These are phyloP conservation scores for Lanistes nyassanus DNA, from an alignment of 1,140 invertebrate species.

Conservation along the genomic window DNA sequence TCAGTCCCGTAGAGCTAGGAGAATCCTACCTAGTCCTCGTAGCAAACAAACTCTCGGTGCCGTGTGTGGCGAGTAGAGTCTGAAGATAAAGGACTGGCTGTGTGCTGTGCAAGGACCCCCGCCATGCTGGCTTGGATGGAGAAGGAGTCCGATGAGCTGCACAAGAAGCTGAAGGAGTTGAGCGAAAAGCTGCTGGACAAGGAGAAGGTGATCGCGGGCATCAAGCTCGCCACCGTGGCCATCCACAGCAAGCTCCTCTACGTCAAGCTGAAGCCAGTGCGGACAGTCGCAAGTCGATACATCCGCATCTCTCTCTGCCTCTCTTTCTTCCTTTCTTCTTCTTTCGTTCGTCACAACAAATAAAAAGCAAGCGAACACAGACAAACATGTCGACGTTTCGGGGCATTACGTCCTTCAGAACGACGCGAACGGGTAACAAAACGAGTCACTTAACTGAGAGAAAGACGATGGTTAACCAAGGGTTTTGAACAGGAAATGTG, in stretches of 20 bases:
- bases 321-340: background rate
- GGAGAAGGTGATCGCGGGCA: conserved; percentile 18
- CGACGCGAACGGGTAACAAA: background rate
- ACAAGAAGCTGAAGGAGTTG: background rate
- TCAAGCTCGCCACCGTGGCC: conserved; percentile 22
- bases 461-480: too few species aligned
- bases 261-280: background rate
- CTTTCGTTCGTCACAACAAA: conserved; percentile 2
- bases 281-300: background rate
- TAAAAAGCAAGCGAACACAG: background rate
- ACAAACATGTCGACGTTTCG: background rate
- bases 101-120: too few species aligned
- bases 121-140: background rate
- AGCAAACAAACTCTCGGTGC: too few species aligned
- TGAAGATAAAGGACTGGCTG: too few species aligned
- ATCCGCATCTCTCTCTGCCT: background rate
- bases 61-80: too few species aligned
- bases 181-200: background rate
- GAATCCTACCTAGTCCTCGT: too few species aligned
- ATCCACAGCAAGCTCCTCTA: conserved; percentile 23
- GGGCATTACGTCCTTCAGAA: background rate
- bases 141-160: conserved; percentile 13
- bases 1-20: too few species aligned
- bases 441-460: too few species aligned
- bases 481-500: too few species aligned